These are phyloP conservation scores for Stenotaenia linearis DNA, from an alignment of 2,888 invertebrate genomes.

Conservation along the genomic window DNA sequence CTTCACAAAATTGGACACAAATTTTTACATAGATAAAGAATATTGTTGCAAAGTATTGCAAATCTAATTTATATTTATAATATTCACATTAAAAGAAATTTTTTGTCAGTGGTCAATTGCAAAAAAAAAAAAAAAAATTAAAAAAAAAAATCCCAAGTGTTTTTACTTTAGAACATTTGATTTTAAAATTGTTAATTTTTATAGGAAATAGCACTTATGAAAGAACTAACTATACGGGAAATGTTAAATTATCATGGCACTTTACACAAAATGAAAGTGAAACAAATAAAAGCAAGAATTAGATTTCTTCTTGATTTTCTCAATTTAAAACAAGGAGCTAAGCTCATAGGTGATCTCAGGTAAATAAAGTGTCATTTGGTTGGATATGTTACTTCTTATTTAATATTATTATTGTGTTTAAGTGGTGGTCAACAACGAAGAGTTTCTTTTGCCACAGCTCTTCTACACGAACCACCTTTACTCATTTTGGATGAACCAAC, in stretches of 20 bases:
- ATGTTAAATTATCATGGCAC: neutral
- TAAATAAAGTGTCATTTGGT: neutral
- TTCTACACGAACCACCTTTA: conserved; percentile 45
- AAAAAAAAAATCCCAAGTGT: too few relatives aligned
- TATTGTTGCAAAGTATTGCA: too few relatives aligned
- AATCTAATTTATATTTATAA: too few relatives aligned
- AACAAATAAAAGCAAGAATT: neutral
- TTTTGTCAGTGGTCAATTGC: neutral
- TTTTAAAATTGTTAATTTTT: neutral
- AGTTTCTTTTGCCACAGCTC: conserved; percentile 46
- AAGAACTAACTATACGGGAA: neutral
- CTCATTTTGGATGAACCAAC: conserved; percentile 49
- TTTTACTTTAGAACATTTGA: neutral
- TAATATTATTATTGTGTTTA: too few relatives aligned
- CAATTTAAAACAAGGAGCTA: neutral
- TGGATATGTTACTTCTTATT: too few relatives aligned
- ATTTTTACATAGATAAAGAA: too few relatives aligned
- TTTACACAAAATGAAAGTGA: neutral
- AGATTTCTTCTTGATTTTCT: neutral
- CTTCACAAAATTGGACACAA: too few relatives aligned
- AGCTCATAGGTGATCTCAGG: neutral
- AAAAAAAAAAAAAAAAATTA: neutral
- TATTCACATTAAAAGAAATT: too few relatives aligned
- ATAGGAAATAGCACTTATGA: neutral
- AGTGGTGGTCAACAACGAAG: conserved; percentile 48